Percentiles rank a stretch among this genome's conserved stretches.
Conservation (phyloP, 2,797 vertebrate species). For the Chromobotia macracanthus region DNA sequence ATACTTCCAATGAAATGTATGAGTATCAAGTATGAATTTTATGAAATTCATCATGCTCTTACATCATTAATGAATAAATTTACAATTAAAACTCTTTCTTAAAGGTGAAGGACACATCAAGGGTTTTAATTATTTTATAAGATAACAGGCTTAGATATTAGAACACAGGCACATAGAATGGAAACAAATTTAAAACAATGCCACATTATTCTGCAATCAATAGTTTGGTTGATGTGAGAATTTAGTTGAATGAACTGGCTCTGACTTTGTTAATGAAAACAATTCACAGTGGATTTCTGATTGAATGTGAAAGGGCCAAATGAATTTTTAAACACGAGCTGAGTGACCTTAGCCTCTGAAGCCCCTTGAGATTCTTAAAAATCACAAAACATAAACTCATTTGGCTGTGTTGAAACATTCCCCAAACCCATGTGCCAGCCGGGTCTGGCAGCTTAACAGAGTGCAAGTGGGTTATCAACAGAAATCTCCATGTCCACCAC, state of each 20-base stretch:
- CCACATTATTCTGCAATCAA: not conserved
- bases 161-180: not conserved
- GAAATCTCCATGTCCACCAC: not conserved
- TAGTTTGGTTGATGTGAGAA: not conserved
- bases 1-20: no score
- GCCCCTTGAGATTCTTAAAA: conserved; percentile 6
- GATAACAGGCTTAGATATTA: not conserved
- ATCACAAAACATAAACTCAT: conserved; percentile 41
- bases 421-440: conserved; percentile 26
- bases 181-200: not conserved
- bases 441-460: conserved; percentile 54
- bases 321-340: conserved; percentile 34
- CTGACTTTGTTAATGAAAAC: conserved; percentile 37
- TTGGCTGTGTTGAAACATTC: conserved; percentile 36
- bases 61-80: no score
- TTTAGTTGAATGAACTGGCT: conserved; percentile 17
- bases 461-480: conserved; percentile 7
- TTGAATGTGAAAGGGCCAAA: conserved; percentile 30
- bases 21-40: no score
- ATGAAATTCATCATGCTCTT: no score
- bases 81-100: no score
- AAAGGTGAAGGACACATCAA: not conserved
- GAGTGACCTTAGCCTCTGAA: conserved; percentile 42
- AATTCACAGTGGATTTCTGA: conserved; percentile 21
- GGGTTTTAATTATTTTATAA: not conserved